Evolutionary conservation across 2,888 invertebrate species (phyloP).

Genomic region (Coenonympha glycerion): DNA sequence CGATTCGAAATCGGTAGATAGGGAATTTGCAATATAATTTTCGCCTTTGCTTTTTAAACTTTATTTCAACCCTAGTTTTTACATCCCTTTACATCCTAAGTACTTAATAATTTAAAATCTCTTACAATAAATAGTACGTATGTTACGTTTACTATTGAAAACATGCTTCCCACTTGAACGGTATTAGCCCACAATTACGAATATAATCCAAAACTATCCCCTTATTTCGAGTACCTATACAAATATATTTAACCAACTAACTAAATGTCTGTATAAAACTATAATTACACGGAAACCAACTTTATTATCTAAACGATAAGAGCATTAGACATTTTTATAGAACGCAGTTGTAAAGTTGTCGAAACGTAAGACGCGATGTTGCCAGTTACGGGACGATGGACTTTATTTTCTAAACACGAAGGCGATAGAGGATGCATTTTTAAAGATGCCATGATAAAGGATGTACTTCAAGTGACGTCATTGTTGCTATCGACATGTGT

Average conservation of each 20-base stretch:
- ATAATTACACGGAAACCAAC: conserved; percentile 28
- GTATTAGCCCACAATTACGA: conserved; percentile 65
- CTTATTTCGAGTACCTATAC: conserved; percentile 61
- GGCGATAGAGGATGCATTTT: conserved; percentile 18
- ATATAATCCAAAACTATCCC: conserved; percentile 63
- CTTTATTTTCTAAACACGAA: conserved; percentile 25
- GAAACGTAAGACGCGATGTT: too few species aligned
- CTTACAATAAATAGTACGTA: conserved; percentile 25
- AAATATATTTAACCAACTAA: conserved; percentile 36
- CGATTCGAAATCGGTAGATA: too few species aligned
- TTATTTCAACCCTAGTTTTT: conserved; percentile 4
- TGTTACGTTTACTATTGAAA: conserved; percentile 28
- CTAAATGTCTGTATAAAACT: conserved; percentile 13
- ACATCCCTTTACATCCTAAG: background rate
- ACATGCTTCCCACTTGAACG: conserved; percentile 44
- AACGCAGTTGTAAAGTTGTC: conserved; percentile 29
- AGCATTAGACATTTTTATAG: conserved; percentile 12
- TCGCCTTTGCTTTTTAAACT: background rate
- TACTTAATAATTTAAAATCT: conserved; percentile 20
- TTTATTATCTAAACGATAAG: conserved; percentile 24
- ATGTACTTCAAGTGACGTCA: conserved; percentile 48
- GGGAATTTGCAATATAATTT: too few species aligned
- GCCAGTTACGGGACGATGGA: conserved; percentile 28
- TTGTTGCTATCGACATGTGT: conserved; percentile 66
- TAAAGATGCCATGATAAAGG: conserved; percentile 42